A percentile compares a stretch with the other conserved stretches of the same genome.
Evolutionary conservation across 1,140 invertebrate species (phyloP).

Genomic region (Drosophila tropicalis): DNA sequence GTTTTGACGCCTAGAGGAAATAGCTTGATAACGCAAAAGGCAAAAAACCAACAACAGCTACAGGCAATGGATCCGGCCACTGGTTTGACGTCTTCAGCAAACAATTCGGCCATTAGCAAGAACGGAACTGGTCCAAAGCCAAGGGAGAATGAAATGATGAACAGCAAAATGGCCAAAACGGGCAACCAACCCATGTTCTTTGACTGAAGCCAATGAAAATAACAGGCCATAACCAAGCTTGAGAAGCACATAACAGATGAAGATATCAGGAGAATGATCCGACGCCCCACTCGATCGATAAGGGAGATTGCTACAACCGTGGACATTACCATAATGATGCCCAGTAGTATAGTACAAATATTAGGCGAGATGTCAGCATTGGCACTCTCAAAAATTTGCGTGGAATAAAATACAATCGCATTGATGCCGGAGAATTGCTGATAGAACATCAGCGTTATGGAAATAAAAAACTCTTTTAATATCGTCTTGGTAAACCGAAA

Average conservation of each 20-base stretch:
- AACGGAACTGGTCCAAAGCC: slow-evolving; percentile 94
- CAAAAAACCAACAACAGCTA: slow-evolving; percentile 90
- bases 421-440: slow-evolving; percentile 72
- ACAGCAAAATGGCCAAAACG: slow-evolving; percentile 88
- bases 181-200: slow-evolving; percentile 86
- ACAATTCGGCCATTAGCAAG: slow-evolving; percentile 90
- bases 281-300: slow-evolving; percentile 87
- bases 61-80: slow-evolving; percentile 89
- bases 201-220: slow-evolving; percentile 85
- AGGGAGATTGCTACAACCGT: slow-evolving; percentile 87
- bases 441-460: slow-evolving; percentile 58
- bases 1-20: slow-evolving; percentile 68
- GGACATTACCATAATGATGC: slow-evolving; percentile 88
- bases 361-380: slow-evolving; percentile 37
- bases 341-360: slow-evolving; percentile 88
- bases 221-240: slow-evolving; percentile 86
- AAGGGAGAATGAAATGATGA: slow-evolving; percentile 90
- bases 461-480: slow-evolving; percentile 38
- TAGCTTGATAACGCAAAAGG: slow-evolving; percentile 92
- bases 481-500: neutral
- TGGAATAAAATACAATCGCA: slow-evolving; percentile 67
- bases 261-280: slow-evolving; percentile 88
- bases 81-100: slow-evolving; percentile 89
- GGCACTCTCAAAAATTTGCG: slow-evolving; percentile 49
- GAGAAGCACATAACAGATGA: slow-evolving; percentile 86